Evolutionary conservation across 1,140 invertebrate genomes (phyloP).

Genomic region (Zaprionus kolodkinae): DNA sequence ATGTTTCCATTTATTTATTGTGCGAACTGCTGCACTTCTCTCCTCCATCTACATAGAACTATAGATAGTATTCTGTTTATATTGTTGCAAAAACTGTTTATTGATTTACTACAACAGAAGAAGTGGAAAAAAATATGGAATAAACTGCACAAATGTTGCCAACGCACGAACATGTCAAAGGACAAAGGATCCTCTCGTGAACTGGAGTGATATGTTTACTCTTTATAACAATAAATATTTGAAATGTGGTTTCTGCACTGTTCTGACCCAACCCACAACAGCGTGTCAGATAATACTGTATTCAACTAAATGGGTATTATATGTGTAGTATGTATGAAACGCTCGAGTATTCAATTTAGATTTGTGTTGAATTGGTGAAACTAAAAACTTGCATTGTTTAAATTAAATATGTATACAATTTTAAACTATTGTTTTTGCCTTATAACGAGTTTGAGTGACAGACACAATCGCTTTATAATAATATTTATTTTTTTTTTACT

Average conservation of each 20-base stretch:
- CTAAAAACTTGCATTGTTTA: not conserved
- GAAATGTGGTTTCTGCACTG: slow-evolving; percentile 17
- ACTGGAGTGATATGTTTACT: slow-evolving; percentile 33
- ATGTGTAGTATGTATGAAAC: too few relatives aligned
- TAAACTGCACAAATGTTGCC: slow-evolving; percentile 35
- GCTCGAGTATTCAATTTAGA: not conserved
- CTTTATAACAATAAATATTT: slow-evolving; percentile 36
- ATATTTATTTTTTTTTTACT: not conserved
- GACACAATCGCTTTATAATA: not conserved
- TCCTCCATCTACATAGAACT: not conserved
- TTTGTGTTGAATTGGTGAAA: not conserved
- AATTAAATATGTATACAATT: not conserved
- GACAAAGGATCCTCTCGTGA: slow-evolving; percentile 5
- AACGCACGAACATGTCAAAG: slow-evolving; percentile 19
- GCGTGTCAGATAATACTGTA: not conserved
- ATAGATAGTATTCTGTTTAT: slow-evolving; percentile 71
- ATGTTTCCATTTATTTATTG: slow-evolving; percentile 35
- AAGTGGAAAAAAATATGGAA: not conserved
- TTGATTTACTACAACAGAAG: slow-evolving; percentile 55
- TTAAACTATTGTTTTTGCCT: not conserved
- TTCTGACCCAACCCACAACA: not conserved
- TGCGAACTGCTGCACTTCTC: slow-evolving; percentile 14
- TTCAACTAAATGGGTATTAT: not conserved
- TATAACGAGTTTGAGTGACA: not conserved
- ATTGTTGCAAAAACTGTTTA: slow-evolving; percentile 57